phyloP scores from a whole-genome alignment of 2,888 invertebrate genomes.

The Cactoblastis cactorum region DNA sequence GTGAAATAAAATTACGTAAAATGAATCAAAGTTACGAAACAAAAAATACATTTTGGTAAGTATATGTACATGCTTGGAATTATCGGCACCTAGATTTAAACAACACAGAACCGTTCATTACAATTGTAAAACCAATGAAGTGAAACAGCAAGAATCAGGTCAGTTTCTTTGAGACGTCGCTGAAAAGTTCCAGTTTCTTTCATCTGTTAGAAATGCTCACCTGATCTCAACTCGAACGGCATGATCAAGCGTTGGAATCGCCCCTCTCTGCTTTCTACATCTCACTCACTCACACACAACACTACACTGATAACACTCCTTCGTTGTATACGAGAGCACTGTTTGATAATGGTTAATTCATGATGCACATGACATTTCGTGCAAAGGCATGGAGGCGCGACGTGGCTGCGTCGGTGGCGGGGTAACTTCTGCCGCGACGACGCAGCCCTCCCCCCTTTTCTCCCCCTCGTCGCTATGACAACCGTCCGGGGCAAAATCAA shows the following conservation, averaged over 20 bases:
- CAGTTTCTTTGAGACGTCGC: background rate
- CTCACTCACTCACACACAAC: conserved; percentile 56
- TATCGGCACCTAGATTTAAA: background rate
- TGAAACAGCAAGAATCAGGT: background rate
- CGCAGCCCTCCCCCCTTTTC: conserved; percentile 75
- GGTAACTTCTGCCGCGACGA: conserved; percentile 62
- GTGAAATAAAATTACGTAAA: background rate
- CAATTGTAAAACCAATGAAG: background rate
- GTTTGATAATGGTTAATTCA: conserved; percentile 42
- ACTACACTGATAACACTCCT: conserved; percentile 39
- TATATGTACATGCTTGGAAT: background rate
- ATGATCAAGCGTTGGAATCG: conserved; percentile 65
- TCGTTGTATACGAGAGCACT: conserved; percentile 33
- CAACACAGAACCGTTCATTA: background rate
- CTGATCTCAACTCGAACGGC: conserved; percentile 75
- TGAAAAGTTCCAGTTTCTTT: conserved; percentile 14
- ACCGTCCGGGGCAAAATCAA: conserved; percentile 71
- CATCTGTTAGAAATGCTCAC: conserved; percentile 49
- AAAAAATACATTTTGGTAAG: too few relatives aligned
- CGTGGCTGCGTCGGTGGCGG: conserved; percentile 60
- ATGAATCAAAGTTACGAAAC: too few relatives aligned
- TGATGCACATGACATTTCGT: conserved; percentile 48
- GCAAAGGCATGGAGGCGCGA: conserved; percentile 46
- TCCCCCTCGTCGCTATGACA: conserved; percentile 63
- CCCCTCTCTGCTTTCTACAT: conserved; percentile 62